These are phyloP conservation scores for Drosophila nannoptera DNA, from an alignment of 1,140 invertebrate species.

Conservation along the genomic window DNA sequence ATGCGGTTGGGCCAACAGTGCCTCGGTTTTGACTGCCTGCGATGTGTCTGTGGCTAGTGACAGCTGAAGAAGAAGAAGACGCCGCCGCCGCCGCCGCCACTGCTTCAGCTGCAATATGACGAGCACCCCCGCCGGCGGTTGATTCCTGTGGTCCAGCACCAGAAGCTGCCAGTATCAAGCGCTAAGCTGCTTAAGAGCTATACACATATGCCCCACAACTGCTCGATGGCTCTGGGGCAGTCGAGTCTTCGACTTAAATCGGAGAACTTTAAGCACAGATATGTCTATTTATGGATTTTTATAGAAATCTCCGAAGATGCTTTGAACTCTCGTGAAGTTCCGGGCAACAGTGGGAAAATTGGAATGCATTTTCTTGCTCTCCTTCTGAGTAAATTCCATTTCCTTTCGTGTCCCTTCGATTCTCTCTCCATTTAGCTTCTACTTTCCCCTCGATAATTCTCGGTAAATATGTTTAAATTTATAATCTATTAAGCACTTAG, in stretches of 20 bases:
- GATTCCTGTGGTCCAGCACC: slow-evolving; percentile 38
- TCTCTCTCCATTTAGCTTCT: neutral
- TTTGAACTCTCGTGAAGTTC: neutral
- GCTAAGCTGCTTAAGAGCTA: slow-evolving; percentile 34
- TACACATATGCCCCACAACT: slow-evolving; percentile 17
- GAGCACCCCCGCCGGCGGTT: slow-evolving; percentile 35
- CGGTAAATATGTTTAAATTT: neutral
- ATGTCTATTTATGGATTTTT: neutral
- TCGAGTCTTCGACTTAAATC: neutral
- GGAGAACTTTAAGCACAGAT: neutral
- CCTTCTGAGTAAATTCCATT: no score
- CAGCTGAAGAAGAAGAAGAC: neutral
- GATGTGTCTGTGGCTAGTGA: slow-evolving; percentile 27
- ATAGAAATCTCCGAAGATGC: neutral
- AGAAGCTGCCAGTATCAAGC: slow-evolving; percentile 20
- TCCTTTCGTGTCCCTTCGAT: no score
- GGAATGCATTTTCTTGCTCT: no score
- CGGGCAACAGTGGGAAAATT: no score
- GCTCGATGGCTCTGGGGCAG: slow-evolving; percentile 11
- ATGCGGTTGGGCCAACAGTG: slow-evolving; percentile 50
- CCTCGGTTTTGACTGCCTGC: slow-evolving; percentile 41
- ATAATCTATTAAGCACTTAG: neutral
- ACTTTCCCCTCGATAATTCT: neutral
- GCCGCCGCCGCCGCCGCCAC: neutral
- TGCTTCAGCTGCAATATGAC: slow-evolving; percentile 37